Conservation (phyloP, 2,797 vertebrate species). For the Sebastes itinus region DNA sequence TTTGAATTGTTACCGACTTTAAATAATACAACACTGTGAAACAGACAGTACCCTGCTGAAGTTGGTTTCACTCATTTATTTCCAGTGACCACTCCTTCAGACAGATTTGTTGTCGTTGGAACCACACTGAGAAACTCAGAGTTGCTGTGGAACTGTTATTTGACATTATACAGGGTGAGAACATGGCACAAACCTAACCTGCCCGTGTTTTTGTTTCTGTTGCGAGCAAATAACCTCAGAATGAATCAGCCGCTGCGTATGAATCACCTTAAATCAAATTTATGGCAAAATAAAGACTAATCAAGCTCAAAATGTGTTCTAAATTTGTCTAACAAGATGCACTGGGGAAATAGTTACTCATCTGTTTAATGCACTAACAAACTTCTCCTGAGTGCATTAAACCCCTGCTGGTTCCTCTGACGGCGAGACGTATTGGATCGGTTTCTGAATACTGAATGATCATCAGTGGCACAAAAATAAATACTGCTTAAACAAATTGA, state of each 20-base stretch:
- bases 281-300: slow-evolving; percentile 50
- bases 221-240: slow-evolving; percentile 41
- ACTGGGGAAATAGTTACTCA: slow-evolving; percentile 53
- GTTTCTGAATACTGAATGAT: slow-evolving; percentile 45
- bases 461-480: slow-evolving; percentile 31
- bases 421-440: not conserved
- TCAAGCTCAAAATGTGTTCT: slow-evolving; percentile 39
- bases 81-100: slow-evolving; percentile 24
- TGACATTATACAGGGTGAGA: slow-evolving; percentile 36
- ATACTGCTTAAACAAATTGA: slow-evolving; percentile 14
- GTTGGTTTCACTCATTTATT: slow-evolving; percentile 15
- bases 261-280: slow-evolving; percentile 60
- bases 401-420: slow-evolving; percentile 28
- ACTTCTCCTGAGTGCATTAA: slow-evolving; percentile 39
- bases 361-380: slow-evolving; percentile 52
- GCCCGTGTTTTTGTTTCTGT: slow-evolving; percentile 57
- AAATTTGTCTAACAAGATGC: slow-evolving; percentile 15
- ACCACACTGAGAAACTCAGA: not conserved
- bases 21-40: not conserved
- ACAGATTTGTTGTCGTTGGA: slow-evolving; percentile 56
- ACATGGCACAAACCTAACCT: slow-evolving; percentile 36
- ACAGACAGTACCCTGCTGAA: not conserved
- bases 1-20: not conserved
- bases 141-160: slow-evolving; percentile 25
- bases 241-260: slow-evolving; percentile 44